Percentiles rank a stretch among this genome's conserved stretches.
Conservation (phyloP, 2,797 vertebrate species). For the Coregonus suidteri region DNA sequence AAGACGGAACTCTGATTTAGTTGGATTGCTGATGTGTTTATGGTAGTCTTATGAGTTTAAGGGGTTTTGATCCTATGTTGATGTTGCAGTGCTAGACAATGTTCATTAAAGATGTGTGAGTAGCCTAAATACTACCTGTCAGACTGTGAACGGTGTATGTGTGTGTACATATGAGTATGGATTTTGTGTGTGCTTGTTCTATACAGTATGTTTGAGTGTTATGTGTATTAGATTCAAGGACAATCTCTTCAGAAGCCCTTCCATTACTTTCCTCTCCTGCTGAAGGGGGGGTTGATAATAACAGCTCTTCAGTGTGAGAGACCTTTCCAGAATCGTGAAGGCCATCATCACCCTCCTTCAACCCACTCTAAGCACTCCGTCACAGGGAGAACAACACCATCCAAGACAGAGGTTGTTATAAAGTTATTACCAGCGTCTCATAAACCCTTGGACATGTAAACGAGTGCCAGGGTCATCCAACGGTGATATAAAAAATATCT, state of each 20-base stretch:
- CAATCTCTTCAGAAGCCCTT: not conserved
- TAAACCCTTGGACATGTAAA: not conserved
- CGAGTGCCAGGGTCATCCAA: conserved; percentile 15
- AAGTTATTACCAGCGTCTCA: not conserved
- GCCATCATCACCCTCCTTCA: not conserved
- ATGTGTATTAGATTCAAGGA: not conserved
- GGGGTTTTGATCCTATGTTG: not conserved
- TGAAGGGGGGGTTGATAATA: not conserved
- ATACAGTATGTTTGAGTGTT: not conserved
- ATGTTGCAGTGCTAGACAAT: not conserved
- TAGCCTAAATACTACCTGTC: not conserved
- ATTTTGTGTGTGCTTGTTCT: not conserved
- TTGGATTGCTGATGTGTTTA: not conserved
- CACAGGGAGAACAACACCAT: not conserved
- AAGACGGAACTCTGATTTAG: not conserved
- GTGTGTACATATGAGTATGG: too few species aligned
- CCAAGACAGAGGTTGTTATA: not conserved
- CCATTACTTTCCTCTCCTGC: not conserved
- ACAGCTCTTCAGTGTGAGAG: not conserved
- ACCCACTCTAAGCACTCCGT: not conserved
- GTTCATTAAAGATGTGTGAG: not conserved
- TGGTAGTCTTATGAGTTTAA: not conserved
- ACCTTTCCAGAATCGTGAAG: not conserved
- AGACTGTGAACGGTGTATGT: too few species aligned
- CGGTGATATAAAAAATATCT: not conserved